Base-by-base conservation (phyloP, 2,888 invertebrate species). In the Epirrita christyi region DNA sequence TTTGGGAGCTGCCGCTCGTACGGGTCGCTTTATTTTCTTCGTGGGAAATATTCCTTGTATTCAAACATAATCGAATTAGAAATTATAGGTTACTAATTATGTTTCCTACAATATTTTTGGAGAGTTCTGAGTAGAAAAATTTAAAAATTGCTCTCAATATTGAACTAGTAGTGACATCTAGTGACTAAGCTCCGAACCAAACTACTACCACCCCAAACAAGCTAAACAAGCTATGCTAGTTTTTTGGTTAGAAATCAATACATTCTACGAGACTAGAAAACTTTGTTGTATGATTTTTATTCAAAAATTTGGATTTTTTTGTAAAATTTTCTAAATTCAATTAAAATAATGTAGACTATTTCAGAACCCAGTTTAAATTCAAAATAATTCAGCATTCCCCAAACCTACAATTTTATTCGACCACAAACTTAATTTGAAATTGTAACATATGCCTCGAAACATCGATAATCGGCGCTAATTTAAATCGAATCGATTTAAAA, bases 381-480 rank as follows among this genome's bases (percentile, higher is more conserved):
- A 11, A 49, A 42, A 37, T 47, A 45, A 50, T 59, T 55, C 46
- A 34, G 15, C 55, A 38, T 65, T 65, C 61, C 9, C 41, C 54
- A 63, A 67, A 67, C 53, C 46, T 29, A 57, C 59, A 63, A 67
- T 68, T 65, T 64, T 15, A 57, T 56, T 53, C 59, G 36, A 72
- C 73, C 75, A 67, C 74, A 73, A 69, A 71, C 69, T 68, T 73
- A 72, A 73, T 78, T 78, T 75, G 68, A 68, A 71, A 77, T 76
- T 75, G 73, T 69, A 88, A 85, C 89, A 90, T 90, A 89, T 88
- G 89, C 88, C 87, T 87, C 89, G 80, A 75, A 71, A 82, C 80
- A 75, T 80, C 84, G 83, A 87, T 91, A 90, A 91, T 90, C 84
- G 81, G 62, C 75, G 72, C 86, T 89, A 90, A 91, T 91, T 91